Percentiles rank a stretch among this genome's conserved stretches.
Conservation (phyloP, 2,797 vertebrate species). For the Gouania willdenowi region DNA sequence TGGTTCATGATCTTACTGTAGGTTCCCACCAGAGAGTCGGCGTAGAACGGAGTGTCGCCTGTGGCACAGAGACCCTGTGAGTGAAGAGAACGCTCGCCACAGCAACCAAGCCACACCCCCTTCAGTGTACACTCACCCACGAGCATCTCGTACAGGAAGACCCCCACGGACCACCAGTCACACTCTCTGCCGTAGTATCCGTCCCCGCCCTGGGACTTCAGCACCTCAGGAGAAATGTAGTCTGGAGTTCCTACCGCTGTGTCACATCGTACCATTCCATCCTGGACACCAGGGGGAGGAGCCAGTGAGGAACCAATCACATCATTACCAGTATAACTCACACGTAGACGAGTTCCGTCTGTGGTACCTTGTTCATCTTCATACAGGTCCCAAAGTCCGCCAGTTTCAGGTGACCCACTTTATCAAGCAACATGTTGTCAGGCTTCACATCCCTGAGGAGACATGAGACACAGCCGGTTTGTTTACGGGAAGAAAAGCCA, state of each 20-base stretch:
- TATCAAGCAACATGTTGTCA: constrained; percentile 98
- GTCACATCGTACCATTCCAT: constrained; percentile 99
- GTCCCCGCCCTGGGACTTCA: constrained; percentile 97
- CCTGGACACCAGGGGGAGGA: constrained; percentile 60
- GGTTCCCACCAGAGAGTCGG: constrained; percentile 96
- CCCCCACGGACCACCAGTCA: constrained; percentile 99
- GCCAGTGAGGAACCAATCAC: no score
- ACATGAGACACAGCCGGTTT: no score
- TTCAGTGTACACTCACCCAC: constrained; percentile 83
- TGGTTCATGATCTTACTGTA: constrained; percentile 99
- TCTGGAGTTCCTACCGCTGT: constrained; percentile 98
- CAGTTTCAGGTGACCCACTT: constrained; percentile 95
- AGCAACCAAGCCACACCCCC: no score
- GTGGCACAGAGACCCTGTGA: constrained; percentile 27
- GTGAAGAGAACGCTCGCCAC: no score
- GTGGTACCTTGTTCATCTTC: constrained; percentile 97
- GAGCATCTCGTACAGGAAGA: constrained; percentile 98
- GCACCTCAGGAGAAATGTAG: constrained; percentile 97
- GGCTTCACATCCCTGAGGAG: constrained; percentile 92
- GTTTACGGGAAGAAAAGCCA: no score
- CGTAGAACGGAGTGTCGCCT: constrained; percentile 98
- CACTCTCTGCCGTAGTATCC: constrained; percentile 97
- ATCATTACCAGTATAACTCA: no score
- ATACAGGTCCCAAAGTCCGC: constrained; percentile 99
- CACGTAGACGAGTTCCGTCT: no score